Conservation (phyloP, 2,797 vertebrate species). For the Gymnothorax reevesii region DNA sequence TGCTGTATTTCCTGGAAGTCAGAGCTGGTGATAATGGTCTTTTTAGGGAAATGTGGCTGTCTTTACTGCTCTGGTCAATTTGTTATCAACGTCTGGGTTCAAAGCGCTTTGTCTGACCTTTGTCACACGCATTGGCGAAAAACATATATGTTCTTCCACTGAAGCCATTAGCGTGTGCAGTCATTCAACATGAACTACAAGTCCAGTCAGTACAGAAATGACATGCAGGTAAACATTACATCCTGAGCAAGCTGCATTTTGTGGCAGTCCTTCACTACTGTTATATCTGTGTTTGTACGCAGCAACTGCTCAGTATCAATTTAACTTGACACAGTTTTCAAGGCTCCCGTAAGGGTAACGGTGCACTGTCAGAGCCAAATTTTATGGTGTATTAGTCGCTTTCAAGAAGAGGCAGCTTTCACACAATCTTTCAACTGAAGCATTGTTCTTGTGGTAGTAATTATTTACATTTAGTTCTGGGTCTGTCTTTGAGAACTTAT, state of each 20-base stretch:
- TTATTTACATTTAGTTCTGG: neutral
- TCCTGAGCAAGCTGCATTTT: neutral
- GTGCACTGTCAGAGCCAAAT: neutral
- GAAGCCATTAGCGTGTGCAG: neutral
- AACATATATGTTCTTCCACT: conserved; percentile 4
- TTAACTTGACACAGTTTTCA: neutral
- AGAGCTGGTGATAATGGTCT: neutral
- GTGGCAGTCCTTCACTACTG: neutral
- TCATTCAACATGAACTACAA: neutral
- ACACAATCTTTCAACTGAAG: neutral
- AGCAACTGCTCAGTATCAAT: neutral
- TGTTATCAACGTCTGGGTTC: neutral
- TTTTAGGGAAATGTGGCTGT: neutral
- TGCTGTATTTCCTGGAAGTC: neutral
- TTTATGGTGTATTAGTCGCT: neutral
- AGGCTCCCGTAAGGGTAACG: neutral
- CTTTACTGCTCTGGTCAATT: neutral
- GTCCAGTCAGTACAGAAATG: neutral
- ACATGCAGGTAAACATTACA: neutral
- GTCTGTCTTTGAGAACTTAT: neutral
- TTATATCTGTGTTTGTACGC: neutral
- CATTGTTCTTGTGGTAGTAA: neutral
- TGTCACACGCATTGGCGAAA: neutral
- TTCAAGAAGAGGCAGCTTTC: neutral
- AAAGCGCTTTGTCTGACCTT: neutral